Evolutionary conservation across 2,113 vertebrate species (phyloP).

Genomic region (Anseranas semipalmata): DNA sequence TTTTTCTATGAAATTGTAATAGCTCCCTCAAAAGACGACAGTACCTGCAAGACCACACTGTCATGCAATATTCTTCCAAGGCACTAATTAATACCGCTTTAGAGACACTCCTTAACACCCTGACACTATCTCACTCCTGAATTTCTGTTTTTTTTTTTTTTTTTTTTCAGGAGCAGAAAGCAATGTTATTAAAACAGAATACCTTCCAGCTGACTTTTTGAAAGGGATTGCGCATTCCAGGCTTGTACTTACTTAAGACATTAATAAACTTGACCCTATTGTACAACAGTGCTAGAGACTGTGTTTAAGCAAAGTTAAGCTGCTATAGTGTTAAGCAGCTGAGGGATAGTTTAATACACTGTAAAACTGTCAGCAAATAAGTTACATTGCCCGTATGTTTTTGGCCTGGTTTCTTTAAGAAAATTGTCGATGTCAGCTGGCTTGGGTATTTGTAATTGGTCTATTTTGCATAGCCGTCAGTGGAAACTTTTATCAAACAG

Average conservation of each 20-base stretch:
- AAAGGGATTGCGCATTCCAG: neutral
- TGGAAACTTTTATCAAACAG: neutral
- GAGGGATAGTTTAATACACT: neutral
- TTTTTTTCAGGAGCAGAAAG: neutral
- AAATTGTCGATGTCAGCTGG: neutral
- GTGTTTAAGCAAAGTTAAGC: neutral
- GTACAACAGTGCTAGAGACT: neutral
- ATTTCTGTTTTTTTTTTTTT: neutral
- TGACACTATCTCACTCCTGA: neutral
- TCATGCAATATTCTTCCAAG: neutral
- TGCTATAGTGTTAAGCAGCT: neutral
- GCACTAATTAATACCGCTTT: neutral
- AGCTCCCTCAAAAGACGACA: neutral
- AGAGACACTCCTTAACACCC: neutral
- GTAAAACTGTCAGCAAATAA: neutral
- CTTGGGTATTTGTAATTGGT: neutral
- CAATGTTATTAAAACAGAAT: neutral
- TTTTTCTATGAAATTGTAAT: neutral
- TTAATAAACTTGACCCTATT: neutral
- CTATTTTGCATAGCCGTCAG: neutral
- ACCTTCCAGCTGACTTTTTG: neutral
- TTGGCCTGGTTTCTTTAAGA: neutral
- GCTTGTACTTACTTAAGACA: neutral
- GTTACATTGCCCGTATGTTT: neutral
- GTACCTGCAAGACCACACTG: neutral